A percentile compares a stretch with the other conserved stretches of the same genome.
Evolutionary conservation across 2,797 vertebrate genomes (phyloP).

Genomic region (Phataginus tricuspis): DNA sequence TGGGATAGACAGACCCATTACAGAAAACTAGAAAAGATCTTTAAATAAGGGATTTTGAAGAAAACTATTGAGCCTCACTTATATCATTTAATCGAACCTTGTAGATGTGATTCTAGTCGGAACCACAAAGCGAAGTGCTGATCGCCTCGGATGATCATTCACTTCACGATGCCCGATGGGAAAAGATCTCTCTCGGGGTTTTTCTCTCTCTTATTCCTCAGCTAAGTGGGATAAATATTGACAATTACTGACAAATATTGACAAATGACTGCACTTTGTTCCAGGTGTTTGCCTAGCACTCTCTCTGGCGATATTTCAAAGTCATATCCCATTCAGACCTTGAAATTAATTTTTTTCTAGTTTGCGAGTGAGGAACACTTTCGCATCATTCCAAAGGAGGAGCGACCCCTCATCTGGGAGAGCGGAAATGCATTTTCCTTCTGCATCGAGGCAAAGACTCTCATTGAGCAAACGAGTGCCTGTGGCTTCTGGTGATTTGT

Average conservation of each 20-base stretch:
- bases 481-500: background rate
- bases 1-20: background rate
- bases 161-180: background rate
- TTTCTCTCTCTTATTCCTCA: background rate
- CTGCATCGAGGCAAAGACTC: background rate
- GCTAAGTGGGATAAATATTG: conserved; percentile 42
- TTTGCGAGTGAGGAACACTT: conserved; percentile 11
- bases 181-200: background rate
- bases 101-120: background rate
- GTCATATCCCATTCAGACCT: conserved; percentile 43
- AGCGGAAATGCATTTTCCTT: background rate
- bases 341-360: conserved; percentile 44
- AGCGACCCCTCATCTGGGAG: conserved; percentile 28
- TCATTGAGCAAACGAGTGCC: background rate
- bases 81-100: conserved; percentile 26
- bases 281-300: background rate
- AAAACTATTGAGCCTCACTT: background rate
- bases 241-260: background rate
- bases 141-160: background rate
- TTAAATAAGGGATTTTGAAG: background rate
- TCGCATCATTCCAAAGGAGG: background rate
- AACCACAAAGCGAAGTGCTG: conserved; percentile 6
- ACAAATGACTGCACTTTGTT: conserved; percentile 45
- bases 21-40: background rate
- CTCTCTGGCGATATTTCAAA: conserved; percentile 44